These are phyloP conservation scores for Spizella passerina DNA, from an alignment of 2,797 vertebrate genomes.

Conservation along the genomic window DNA sequence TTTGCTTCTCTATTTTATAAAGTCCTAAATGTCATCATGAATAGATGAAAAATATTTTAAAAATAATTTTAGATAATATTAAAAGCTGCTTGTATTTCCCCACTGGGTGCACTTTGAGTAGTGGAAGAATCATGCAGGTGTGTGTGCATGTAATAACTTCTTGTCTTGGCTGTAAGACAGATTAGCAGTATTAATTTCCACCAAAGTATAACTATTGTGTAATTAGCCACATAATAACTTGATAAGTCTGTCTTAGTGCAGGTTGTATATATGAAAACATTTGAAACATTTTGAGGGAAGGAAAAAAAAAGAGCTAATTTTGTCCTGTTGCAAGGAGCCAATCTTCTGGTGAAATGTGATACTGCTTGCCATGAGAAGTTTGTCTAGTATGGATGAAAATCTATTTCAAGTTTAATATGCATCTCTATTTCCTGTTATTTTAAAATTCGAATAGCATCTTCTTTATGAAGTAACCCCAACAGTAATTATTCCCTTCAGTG, in stretches of 20 bases:
- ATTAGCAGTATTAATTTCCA: not conserved
- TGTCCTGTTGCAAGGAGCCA: not conserved
- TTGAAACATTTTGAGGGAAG: not conserved
- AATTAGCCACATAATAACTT: not conserved
- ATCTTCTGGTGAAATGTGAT: not conserved
- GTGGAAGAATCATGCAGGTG: not conserved
- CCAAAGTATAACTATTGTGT: not conserved
- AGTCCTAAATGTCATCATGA: not conserved
- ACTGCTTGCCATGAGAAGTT: not conserved
- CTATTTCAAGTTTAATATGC: not conserved
- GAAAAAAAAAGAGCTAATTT: not conserved
- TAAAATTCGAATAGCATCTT: not conserved
- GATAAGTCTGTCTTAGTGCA: not conserved
- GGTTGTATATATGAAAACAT: not conserved
- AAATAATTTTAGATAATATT: not conserved
- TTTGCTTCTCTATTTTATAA: not conserved
- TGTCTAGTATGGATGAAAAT: not conserved
- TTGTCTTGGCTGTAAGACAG: not conserved
- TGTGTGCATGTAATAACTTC: not conserved
- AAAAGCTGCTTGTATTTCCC: not conserved
- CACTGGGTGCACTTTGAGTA: not conserved
- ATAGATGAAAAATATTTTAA: not conserved
- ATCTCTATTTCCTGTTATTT: constrained; percentile 26
- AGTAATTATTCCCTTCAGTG: not conserved
- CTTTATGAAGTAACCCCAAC: not conserved